A percentile compares a stretch with the other conserved stretches of the same genome.
These are phyloP conservation scores for Spodoptera frugiperda DNA, from an alignment of 1,140 invertebrate species.

Conservation along the genomic window DNA sequence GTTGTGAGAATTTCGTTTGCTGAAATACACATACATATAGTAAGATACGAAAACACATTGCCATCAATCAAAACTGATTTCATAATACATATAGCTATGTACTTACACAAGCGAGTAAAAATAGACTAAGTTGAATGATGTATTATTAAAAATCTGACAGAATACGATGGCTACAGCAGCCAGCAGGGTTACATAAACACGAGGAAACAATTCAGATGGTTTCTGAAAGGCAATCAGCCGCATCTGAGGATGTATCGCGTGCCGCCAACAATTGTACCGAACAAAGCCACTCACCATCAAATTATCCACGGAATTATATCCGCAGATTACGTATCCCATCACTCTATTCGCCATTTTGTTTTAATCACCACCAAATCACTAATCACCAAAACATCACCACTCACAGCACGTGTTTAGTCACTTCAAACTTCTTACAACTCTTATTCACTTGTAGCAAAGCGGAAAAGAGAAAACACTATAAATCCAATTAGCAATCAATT, in stretches of 20 bases:
- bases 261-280: background rate
- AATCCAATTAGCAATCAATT: constrained; percentile 45
- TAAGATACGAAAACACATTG: too few species aligned
- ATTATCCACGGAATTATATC: constrained; percentile 83
- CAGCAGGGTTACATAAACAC: background rate
- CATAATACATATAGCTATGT: background rate
- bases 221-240: background rate
- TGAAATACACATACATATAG: too few species aligned
- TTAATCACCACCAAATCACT: constrained; percentile 49
- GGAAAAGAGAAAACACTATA: constrained; percentile 45
- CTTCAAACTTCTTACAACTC: constrained; percentile 9
- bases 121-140: background rate
- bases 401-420: constrained; percentile 21
- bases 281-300: constrained; percentile 70
- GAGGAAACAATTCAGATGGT: background rate
- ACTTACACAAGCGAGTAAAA: background rate
- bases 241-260: constrained; percentile 4
- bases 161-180: background rate
- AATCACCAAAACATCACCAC: constrained; percentile 45
- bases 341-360: constrained; percentile 75
- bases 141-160: background rate
- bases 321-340: constrained; percentile 83
- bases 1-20: too few species aligned
- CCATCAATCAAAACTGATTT: background rate
- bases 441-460: constrained; percentile 38